phyloP scores from a whole-genome alignment of 2,888 invertebrate genomes.

The Parnassius orleans region DNA sequence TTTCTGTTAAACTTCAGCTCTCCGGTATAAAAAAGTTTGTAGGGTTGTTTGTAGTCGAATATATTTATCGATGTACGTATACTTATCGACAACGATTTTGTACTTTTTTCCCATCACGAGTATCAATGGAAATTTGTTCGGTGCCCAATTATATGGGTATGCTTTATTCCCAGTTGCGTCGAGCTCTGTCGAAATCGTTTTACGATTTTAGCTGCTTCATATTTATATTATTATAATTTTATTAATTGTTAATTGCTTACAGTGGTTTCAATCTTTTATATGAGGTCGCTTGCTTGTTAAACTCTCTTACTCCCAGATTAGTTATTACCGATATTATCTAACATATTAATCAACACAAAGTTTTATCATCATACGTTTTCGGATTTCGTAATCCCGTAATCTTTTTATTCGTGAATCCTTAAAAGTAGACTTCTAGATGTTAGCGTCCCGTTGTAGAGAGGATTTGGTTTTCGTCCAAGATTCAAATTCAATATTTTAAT shows the following conservation, averaged over 20 bases:
- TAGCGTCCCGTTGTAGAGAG: too few relatives aligned
- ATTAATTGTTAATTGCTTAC: slow-evolving; percentile 27
- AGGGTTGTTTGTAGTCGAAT: slow-evolving; percentile 52
- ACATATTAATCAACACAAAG: too few relatives aligned
- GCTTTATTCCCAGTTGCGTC: slow-evolving; percentile 63
- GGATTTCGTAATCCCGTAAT: too few relatives aligned
- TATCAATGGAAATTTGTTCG: slow-evolving; percentile 79
- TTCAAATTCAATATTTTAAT: too few relatives aligned
- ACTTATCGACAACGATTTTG: slow-evolving; percentile 73
- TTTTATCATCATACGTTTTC: too few relatives aligned
- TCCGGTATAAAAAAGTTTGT: slow-evolving; percentile 34
- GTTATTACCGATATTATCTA: too few relatives aligned
- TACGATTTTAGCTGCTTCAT: slow-evolving; percentile 31
- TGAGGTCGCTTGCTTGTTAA: neutral
- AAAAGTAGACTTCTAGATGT: too few relatives aligned
- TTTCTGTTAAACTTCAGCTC: slow-evolving; percentile 2
- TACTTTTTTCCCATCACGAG: slow-evolving; percentile 77
- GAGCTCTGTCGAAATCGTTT: slow-evolving; percentile 49
- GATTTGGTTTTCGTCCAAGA: too few relatives aligned
- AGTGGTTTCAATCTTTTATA: slow-evolving; percentile 16
- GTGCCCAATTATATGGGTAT: slow-evolving; percentile 72
- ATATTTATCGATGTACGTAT: slow-evolving; percentile 54
- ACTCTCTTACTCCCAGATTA: slow-evolving; percentile 4
- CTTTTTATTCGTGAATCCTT: too few relatives aligned
- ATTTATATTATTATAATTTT: slow-evolving; percentile 30